phyloP scores from a whole-genome alignment of 30 jellyfish, hydroid and myxozoan species.

The Mastigias papua region DNA sequence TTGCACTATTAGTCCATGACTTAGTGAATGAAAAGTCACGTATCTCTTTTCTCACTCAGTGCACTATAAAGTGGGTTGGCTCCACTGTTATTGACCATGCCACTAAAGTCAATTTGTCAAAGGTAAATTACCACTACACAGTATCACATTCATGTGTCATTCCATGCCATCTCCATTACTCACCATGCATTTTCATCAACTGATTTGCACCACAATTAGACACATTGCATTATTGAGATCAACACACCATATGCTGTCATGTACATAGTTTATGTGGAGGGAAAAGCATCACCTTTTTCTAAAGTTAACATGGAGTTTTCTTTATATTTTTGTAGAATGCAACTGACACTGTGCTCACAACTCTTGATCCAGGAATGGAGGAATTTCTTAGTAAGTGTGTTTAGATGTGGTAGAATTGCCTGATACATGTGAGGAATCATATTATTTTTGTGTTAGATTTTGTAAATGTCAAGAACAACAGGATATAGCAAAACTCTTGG shows the following conservation, averaged over 20 bases:
- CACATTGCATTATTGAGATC: too few species aligned
- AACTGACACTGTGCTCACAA: constrained; percentile 92
- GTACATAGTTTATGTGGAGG: too few species aligned
- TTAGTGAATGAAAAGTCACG: neutral
- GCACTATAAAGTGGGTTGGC: constrained; percentile 74
- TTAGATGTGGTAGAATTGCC: neutral
- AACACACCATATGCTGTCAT: too few species aligned
- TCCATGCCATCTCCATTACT: constrained; percentile 16
- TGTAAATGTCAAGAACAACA: too few species aligned
- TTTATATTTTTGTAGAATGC: constrained; percentile 60
- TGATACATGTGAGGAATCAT: too few species aligned
- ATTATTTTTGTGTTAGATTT: too few species aligned
- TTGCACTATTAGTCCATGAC: too few species aligned
- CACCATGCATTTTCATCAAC: constrained; percentile 1
- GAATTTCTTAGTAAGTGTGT: constrained; percentile 78
- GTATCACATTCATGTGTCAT: neutral
- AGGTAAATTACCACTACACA: constrained; percentile 42
- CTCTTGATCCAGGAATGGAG: constrained; percentile 96
- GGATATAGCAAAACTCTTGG: too few species aligned
- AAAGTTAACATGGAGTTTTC: neutral
- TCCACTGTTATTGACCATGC: constrained; percentile 47
- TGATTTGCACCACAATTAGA: too few species aligned
- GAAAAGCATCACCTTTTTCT: too few species aligned
- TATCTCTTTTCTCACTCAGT: constrained; percentile 36
- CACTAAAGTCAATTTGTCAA: constrained; percentile 26